Conservation (phyloP, 2,888 invertebrate genomes). For the Toxonevra muliebris region DNA sequence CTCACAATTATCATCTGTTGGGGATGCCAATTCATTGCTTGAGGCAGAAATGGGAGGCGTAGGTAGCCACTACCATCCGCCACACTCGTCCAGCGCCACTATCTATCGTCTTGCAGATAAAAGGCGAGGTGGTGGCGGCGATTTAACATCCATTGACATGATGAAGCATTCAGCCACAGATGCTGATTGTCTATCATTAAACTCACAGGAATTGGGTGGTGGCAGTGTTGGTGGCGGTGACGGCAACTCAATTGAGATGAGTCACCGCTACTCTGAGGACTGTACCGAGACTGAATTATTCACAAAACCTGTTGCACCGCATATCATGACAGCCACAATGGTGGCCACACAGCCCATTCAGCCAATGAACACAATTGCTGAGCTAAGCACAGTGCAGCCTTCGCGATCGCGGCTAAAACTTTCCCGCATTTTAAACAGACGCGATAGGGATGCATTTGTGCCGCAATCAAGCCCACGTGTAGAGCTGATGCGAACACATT, state of each 20-base stretch:
- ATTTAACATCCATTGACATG: conserved; percentile 20
- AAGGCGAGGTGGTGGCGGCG: conserved; percentile 47
- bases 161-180: conserved; percentile 35
- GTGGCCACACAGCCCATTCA: conserved; percentile 41
- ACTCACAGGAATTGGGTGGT: conserved; percentile 26
- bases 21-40: conserved; percentile 57
- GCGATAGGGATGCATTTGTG: conserved; percentile 44
- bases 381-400: conserved; percentile 38
- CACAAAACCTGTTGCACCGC: conserved; percentile 38
- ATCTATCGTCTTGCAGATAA: conserved; percentile 49
- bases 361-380: conserved; percentile 42
- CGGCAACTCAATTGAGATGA: conserved; percentile 30
- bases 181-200: conserved; percentile 38
- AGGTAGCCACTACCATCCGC: conserved; percentile 36
- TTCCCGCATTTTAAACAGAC: conserved; percentile 54
- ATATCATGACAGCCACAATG: conserved; percentile 36
- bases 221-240: conserved; percentile 28
- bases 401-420: conserved; percentile 49
- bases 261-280: conserved; percentile 25
- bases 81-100: conserved; percentile 34
- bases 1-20: conserved; percentile 58
- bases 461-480: conserved; percentile 36
- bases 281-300: conserved; percentile 44
- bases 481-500: conserved; percentile 40
- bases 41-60: conserved; percentile 48